Conservation (phyloP, 1,140 invertebrate genomes). For the Dysdera silvatica region DNA sequence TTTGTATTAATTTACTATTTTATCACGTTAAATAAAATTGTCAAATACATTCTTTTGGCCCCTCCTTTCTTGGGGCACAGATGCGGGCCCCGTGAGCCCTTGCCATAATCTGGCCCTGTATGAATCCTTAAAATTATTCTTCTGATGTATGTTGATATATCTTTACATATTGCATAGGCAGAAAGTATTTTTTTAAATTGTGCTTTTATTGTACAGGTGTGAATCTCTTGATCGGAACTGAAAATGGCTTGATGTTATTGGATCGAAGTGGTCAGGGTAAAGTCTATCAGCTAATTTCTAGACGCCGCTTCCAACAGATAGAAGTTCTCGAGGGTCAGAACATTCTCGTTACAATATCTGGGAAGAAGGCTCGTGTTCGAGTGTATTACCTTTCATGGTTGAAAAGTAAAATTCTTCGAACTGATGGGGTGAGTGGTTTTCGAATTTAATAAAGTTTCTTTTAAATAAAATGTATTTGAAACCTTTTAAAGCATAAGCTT, state of each 20-base stretch:
- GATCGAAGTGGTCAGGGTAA: conserved; percentile 99
- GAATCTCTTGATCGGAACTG: conserved; percentile 95
- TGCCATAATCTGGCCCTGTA: too few relatives aligned
- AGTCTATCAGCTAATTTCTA: conserved; percentile 95
- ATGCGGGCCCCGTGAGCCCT: too few relatives aligned
- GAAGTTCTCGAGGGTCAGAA: conserved; percentile 98
- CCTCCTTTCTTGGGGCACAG: too few relatives aligned
- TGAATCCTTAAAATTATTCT: too few relatives aligned
- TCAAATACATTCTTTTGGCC: too few relatives aligned
- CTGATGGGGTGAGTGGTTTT: conserved; percentile 68
- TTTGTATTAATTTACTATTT: too few relatives aligned
- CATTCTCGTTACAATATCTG: conserved; percentile 96
- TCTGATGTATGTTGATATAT: too few relatives aligned
- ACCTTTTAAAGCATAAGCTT: too few relatives aligned
- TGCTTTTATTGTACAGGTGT: conserved; percentile 62
- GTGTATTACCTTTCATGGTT: conserved; percentile 99
- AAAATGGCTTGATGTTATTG: conserved; percentile 94
- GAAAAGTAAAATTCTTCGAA: conserved; percentile 95
- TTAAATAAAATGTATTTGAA: too few relatives aligned
- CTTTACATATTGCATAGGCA: too few relatives aligned
- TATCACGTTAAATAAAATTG: too few relatives aligned
- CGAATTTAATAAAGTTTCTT: not conserved
- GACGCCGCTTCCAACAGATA: conserved; percentile 97
- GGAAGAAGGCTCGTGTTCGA: conserved; percentile 94
- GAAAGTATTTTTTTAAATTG: too few relatives aligned